phyloP scores from a whole-genome alignment of 1,140 invertebrate genomes.

The Lanistes nyassanus region DNA sequence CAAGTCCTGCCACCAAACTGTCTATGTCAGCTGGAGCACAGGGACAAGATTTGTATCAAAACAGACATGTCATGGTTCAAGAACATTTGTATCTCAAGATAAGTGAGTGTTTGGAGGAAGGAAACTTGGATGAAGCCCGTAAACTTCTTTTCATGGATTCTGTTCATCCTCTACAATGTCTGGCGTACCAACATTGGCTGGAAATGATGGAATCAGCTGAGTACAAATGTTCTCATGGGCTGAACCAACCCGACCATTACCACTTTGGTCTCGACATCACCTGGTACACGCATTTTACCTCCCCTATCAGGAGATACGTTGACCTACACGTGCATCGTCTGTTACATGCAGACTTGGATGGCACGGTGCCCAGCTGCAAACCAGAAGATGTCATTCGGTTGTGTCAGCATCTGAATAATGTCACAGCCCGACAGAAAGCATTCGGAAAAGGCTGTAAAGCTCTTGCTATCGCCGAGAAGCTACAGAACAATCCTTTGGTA shows the following conservation, averaged over 20 bases:
- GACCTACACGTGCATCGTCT: constrained; percentile 89
- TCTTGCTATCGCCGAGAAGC: constrained; percentile 9
- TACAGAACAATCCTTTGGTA: constrained; percentile 25
- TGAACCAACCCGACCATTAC: constrained; percentile 70
- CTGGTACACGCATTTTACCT: constrained; percentile 93
- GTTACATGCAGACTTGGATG: constrained; percentile 74
- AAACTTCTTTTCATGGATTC: constrained; percentile 92
- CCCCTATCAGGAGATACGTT: constrained; percentile 89
- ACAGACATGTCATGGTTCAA: too few species aligned
- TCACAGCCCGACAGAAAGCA: constrained; percentile 10
- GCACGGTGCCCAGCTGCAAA: background rate
- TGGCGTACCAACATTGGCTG: constrained; percentile 74
- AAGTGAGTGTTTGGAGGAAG: constrained; percentile 44
- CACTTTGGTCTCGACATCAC: constrained; percentile 89
- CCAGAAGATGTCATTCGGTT: constrained; percentile 19
- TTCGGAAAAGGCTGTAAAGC: constrained; percentile 13
- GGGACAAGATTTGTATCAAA: too few species aligned
- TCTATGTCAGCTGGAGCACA: too few species aligned
- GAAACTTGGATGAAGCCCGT: constrained; percentile 85
- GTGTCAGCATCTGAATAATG: constrained; percentile 22
- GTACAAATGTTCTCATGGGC: constrained; percentile 59
- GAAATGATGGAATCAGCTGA: constrained; percentile 73
- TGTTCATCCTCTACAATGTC: constrained; percentile 88
- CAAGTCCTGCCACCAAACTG: too few species aligned
- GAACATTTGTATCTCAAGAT: too few species aligned